These are phyloP conservation scores for Leistus spinibarbis DNA, from an alignment of 2,888 invertebrate species.

Conservation along the genomic window DNA sequence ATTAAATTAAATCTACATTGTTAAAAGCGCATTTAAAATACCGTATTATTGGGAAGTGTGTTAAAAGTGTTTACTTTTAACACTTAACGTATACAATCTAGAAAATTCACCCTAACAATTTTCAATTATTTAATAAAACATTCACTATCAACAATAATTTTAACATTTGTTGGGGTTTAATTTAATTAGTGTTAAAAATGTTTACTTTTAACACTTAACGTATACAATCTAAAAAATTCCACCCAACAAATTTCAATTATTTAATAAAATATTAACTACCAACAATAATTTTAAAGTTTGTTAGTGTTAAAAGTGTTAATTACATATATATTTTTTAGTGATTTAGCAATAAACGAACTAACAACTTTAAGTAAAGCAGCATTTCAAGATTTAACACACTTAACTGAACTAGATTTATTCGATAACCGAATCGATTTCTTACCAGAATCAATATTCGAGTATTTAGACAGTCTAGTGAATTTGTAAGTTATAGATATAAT, in stretches of 20 bases:
- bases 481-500: slow-evolving; percentile 60
- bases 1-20: background rate
- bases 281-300: background rate
- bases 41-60: no score
- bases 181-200: no score
- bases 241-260: background rate
- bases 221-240: no score
- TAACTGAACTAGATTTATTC: slow-evolving; percentile 73
- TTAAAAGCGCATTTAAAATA: no score
- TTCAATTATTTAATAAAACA: background rate
- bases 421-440: slow-evolving; percentile 74
- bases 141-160: background rate
- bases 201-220: no score
- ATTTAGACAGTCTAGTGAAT: slow-evolving; percentile 66
- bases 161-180: background rate
- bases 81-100: no score
- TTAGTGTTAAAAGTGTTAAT: background rate
- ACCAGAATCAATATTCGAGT: slow-evolving; percentile 68
- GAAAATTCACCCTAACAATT: background rate
- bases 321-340: slow-evolving; percentile 61
- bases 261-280: background rate
- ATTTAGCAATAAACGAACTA: slow-evolving; percentile 72
- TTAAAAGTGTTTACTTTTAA: no score
- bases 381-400: slow-evolving; percentile 68
- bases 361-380: slow-evolving; percentile 72